Conservation (phyloP, 2,797 vertebrate species). For the Melanitta fusca region DNA sequence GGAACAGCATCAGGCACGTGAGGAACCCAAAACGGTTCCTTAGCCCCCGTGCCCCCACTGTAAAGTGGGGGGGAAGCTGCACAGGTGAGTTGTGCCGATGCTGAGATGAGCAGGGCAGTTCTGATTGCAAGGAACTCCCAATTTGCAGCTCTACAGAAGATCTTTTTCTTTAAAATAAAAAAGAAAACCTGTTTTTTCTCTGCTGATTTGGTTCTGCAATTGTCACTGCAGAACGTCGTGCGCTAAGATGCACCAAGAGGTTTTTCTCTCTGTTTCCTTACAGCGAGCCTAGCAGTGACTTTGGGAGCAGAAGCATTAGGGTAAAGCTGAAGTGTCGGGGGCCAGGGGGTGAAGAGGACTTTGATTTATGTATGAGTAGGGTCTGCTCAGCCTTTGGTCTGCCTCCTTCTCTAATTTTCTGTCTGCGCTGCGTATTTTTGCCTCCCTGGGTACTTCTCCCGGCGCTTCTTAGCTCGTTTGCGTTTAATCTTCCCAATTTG, state of each 20-base stretch:
- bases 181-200: not conserved
- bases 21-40: not conserved
- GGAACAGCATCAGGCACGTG: accelerated
- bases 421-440: not conserved
- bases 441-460: not conserved
- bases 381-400: not conserved
- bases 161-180: not conserved
- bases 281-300: accelerated
- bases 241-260: not conserved
- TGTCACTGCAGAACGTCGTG: not conserved
- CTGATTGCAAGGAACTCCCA: not conserved
- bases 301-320: not conserved
- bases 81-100: not conserved
- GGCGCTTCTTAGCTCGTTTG: not conserved
- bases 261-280: not conserved
- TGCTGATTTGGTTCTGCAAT: not conserved
- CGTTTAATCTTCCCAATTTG: not conserved
- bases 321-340: not conserved
- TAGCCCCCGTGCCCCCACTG: accelerated
- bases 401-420: not conserved
- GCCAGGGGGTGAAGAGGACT: accelerated
- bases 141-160: not conserved
- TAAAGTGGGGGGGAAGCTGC: not conserved
- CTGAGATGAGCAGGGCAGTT: not conserved
- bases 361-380: not conserved